Percentiles rank a stretch among this genome's conserved stretches.
Conservation (phyloP, 2,797 vertebrate species). For the Poecilia picta region DNA sequence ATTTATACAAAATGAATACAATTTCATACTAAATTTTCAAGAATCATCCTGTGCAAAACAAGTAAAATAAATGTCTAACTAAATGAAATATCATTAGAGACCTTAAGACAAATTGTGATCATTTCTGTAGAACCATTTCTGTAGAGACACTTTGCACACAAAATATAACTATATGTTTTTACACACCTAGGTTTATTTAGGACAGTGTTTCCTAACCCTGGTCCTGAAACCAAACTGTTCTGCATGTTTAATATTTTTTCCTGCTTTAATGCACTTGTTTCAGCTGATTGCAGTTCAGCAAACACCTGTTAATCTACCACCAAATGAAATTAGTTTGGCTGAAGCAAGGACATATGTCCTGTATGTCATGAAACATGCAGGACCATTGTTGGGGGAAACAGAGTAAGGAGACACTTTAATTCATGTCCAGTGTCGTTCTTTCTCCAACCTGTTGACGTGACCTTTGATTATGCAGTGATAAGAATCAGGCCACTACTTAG, state of each 20-base stretch:
- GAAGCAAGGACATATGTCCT: no score
- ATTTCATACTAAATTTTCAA: not conserved
- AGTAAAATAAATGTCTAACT: not conserved
- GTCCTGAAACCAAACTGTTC: no score
- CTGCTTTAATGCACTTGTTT: no score
- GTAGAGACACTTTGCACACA: not conserved
- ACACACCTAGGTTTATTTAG: not conserved
- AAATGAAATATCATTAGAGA: not conserved
- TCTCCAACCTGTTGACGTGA: not conserved
- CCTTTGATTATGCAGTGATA: not conserved
- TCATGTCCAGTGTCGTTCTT: not conserved
- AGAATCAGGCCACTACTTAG: not conserved
- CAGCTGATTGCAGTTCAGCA: no score
- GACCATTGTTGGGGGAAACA: no score
- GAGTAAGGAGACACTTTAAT: not conserved
- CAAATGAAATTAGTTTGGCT: no score
- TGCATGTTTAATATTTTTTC: no score
- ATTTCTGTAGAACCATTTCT: not conserved
- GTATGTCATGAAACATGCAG: no score
- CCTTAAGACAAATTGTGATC: not conserved
- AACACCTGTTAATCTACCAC: no score
- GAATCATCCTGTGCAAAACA: not conserved
- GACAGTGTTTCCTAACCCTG: not conserved
- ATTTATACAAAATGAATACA: not conserved
- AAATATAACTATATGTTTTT: not conserved